Evolutionary conservation across 2,797 vertebrate species (phyloP).

Genomic region (Myiothlypis coronata): DNA sequence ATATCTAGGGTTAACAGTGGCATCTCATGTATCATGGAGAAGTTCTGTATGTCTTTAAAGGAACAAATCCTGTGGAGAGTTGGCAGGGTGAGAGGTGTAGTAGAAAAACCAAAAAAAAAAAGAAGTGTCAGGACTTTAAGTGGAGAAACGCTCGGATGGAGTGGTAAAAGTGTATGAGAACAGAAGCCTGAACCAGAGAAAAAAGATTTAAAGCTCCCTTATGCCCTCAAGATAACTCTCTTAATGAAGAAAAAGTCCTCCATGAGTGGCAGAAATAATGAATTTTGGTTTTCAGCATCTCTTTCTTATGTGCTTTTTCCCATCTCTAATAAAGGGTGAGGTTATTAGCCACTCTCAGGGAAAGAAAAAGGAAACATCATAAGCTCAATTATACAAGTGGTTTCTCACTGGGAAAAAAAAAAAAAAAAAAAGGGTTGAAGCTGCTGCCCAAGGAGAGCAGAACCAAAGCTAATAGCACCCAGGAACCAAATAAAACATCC

Average conservation of each 20-base stretch:
- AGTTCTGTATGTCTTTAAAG: neutral
- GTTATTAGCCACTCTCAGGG: neutral
- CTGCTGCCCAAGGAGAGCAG: neutral
- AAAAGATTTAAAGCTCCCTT: slow-evolving; percentile 35
- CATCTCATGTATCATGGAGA: neutral
- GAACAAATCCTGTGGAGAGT: neutral
- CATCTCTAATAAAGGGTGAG: slow-evolving; percentile 18
- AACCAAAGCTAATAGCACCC: neutral
- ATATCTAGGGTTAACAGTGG: neutral
- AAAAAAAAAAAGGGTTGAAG: neutral
- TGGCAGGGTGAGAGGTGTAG: neutral
- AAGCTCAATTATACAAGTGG: neutral
- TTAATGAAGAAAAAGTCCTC: slow-evolving; percentile 33
- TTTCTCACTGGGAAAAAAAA: neutral
- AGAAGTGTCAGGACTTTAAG: neutral
- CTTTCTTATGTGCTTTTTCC: slow-evolving; percentile 3
- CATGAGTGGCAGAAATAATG: slow-evolving; percentile 28
- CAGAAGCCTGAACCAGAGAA: neutral
- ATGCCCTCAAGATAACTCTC: neutral
- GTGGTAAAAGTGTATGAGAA: neutral
- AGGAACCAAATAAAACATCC: neutral
- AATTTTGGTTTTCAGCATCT: slow-evolving; percentile 48
- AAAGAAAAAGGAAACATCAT: neutral
- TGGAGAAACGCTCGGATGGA: neutral
- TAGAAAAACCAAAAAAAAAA: neutral